Percentiles rank a stretch among this genome's conserved stretches.
Evolutionary conservation across 2,797 vertebrate species (phyloP).

Genomic region (Anguilla anguilla): DNA sequence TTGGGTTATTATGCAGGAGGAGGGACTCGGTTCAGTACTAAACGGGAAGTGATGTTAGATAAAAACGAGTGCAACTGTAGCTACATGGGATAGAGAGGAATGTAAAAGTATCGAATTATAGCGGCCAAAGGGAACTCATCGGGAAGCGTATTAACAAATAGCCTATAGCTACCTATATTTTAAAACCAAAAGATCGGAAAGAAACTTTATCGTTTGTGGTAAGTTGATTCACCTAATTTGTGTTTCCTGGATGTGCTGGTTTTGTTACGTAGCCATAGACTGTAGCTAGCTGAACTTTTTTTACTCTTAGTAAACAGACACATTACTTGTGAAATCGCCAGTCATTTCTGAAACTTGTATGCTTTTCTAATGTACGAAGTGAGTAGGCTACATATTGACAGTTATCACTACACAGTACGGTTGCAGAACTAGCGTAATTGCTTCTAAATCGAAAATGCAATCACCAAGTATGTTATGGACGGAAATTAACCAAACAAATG

Average conservation of each 20-base stretch:
- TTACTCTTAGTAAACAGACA: neutral
- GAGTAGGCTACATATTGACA: neutral
- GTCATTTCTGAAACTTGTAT: neutral
- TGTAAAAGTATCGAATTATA: constrained; percentile 8
- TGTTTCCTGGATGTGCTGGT: neutral
- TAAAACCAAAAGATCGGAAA: neutral
- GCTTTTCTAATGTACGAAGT: neutral
- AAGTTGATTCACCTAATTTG: neutral
- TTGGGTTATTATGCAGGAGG: constrained; percentile 32
- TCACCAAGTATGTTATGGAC: neutral
- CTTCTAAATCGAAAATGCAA: neutral
- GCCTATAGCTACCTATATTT: neutral
- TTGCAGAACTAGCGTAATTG: neutral
- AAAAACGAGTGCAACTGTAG: constrained; percentile 50
- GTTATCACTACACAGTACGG: neutral
- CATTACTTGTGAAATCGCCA: neutral
- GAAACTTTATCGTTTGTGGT: neutral
- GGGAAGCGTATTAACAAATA: neutral
- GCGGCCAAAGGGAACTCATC: neutral
- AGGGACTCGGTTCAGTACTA: constrained; percentile 34
- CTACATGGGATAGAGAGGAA: constrained; percentile 14
- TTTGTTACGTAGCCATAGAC: neutral
- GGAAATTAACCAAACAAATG: neutral
- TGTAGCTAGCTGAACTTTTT: neutral
- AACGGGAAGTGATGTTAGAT: constrained; percentile 72